These are phyloP conservation scores for Amblyornis subalaris DNA, from an alignment of 2,113 vertebrate genomes.

Conservation along the genomic window DNA sequence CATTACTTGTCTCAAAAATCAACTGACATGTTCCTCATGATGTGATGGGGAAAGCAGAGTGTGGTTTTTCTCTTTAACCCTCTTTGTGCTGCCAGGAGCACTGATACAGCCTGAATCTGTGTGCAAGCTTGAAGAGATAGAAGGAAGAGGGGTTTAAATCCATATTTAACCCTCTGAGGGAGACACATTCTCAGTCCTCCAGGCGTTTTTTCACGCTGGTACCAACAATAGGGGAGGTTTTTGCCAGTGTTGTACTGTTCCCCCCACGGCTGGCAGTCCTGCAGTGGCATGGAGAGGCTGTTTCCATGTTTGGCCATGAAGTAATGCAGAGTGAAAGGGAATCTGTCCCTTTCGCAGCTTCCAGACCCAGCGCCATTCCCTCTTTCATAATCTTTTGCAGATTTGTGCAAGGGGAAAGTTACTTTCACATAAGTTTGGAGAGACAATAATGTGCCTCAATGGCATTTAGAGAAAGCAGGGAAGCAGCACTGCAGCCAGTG, in stretches of 20 bases:
- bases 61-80: background rate
- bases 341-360: background rate
- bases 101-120: rapidly evolving
- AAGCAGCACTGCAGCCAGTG: background rate
- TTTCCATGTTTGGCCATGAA: background rate
- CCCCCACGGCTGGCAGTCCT: background rate
- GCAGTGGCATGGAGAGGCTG: background rate
- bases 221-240: rapidly evolving
- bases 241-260: background rate
- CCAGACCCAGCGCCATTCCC: background rate
- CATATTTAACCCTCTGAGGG: background rate
- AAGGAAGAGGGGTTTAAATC: background rate
- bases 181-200: background rate
- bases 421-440: background rate
- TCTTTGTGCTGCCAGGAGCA: background rate
- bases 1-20: background rate
- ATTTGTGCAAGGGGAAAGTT: background rate
- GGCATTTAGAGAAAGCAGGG: background rate
- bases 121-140: background rate
- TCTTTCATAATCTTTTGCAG: background rate
- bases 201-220: background rate
- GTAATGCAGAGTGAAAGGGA: background rate
- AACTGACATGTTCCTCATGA: background rate
- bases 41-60: background rate
- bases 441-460: background rate